Conservation (phyloP, 2,113 vertebrate genomes). For the Neodon shergylaensis region DNA sequence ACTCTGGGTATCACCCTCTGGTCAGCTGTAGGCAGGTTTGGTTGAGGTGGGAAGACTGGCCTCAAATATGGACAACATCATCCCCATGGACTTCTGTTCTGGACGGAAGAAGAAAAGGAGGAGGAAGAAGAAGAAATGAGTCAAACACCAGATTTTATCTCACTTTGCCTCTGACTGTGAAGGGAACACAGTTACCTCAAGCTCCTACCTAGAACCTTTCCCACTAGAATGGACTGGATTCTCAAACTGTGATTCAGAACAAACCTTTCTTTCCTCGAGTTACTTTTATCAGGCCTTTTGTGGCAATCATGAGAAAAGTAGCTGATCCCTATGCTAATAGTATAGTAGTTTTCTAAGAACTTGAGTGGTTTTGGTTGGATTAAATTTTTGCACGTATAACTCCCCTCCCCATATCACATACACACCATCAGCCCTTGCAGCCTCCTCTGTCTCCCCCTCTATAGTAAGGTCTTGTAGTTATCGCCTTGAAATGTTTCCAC, state of each 20-base stretch:
- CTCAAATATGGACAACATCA: neutral
- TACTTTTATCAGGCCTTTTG: neutral
- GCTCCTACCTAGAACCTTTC: neutral
- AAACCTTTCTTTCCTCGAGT: neutral
- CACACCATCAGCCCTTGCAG: neutral
- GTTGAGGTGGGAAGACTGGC: neutral
- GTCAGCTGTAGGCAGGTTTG: neutral
- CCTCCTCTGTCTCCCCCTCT: neutral
- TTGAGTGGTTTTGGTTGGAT: neutral
- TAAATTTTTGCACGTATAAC: neutral
- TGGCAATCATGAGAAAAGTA: neutral
- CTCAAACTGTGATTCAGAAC: neutral
- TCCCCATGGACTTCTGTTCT: neutral
- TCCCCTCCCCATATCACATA: neutral
- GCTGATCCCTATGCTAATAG: neutral
- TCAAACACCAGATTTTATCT: neutral
- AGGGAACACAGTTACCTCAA: neutral
- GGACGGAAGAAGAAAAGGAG: neutral
- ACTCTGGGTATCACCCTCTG: neutral
- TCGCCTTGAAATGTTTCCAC: neutral
- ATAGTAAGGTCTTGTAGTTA: neutral
- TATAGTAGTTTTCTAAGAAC: neutral
- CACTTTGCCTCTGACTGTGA: neutral
- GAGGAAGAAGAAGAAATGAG: neutral
- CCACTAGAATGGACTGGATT: too few relatives aligned